Percentiles rank a stretch among this genome's conserved stretches.
These are phyloP conservation scores for Neotoma lepida DNA, from an alignment of 2,113 vertebrate genomes.

Conservation along the genomic window DNA sequence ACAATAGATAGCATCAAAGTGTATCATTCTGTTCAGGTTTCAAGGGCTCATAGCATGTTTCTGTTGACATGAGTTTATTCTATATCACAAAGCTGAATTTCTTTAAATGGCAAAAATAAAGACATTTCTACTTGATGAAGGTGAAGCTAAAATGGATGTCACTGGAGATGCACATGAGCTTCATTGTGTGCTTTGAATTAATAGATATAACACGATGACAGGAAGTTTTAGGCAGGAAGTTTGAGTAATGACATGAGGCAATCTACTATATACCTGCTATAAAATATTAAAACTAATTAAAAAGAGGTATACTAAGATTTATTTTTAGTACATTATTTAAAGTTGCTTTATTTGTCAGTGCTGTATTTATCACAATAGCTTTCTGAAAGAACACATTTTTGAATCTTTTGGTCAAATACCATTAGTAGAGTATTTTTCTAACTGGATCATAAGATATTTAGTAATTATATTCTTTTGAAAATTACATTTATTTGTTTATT, in stretches of 20 bases:
- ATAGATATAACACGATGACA: slow-evolving; percentile 72
- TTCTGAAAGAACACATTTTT: slow-evolving; percentile 34
- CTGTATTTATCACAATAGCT: neutral
- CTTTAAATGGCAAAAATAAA: slow-evolving; percentile 79
- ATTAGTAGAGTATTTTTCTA: neutral
- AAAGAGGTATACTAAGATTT: slow-evolving; percentile 55
- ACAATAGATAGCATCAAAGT: slow-evolving; percentile 81
- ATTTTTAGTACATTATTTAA: slow-evolving; percentile 43
- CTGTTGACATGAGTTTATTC: slow-evolving; percentile 75
- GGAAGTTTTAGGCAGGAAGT: slow-evolving; percentile 71
- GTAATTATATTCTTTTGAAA: neutral
- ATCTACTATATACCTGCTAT: slow-evolving; percentile 71
- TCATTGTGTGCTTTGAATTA: slow-evolving; percentile 77
- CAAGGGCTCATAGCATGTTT: slow-evolving; percentile 77
- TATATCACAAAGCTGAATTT: slow-evolving; percentile 50
- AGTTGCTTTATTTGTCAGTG: neutral
- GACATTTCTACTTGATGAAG: slow-evolving; percentile 80
- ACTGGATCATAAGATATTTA: neutral
- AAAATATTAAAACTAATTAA: slow-evolving; percentile 70
- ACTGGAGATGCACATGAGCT: slow-evolving; percentile 71
- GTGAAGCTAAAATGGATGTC: neutral
- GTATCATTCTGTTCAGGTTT: slow-evolving; percentile 74
- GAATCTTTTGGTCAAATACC: neutral
- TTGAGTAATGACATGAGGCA: slow-evolving; percentile 75
- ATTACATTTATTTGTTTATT: neutral